phyloP scores from a whole-genome alignment of 2,888 invertebrate genomes.

The Pseudeuparius sepicola region DNA sequence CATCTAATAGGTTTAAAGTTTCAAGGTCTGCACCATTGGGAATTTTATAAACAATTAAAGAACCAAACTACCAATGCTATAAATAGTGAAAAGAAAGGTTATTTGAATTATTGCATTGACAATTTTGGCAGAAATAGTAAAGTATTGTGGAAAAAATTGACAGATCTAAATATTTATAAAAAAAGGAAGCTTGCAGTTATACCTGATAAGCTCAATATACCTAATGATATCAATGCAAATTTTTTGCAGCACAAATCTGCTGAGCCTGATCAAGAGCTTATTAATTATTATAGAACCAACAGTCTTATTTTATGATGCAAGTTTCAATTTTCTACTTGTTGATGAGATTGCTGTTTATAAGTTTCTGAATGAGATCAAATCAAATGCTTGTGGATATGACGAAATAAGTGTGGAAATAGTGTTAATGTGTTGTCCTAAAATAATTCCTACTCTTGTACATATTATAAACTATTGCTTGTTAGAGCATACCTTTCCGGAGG shows the following conservation, averaged over 20 bases:
- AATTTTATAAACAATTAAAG: not conserved
- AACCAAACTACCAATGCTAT: constrained; percentile 2
- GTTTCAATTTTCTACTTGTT: no score
- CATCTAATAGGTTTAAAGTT: not conserved
- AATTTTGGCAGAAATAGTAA: not conserved
- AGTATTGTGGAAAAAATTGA: constrained; percentile 1
- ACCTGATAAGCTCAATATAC: not conserved
- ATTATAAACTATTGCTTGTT: no score
- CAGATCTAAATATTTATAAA: not conserved
- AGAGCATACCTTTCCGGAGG: no score
- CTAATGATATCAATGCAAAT: not conserved
- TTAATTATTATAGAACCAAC: not conserved
- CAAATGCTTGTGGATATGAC: no score
- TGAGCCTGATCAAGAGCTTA: not conserved
- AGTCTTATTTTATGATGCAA: no score
- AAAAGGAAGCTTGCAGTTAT: not conserved
- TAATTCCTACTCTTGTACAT: no score
- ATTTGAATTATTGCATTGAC: not conserved
- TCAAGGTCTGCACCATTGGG: not conserved
- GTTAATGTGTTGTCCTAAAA: no score
- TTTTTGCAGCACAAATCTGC: not conserved
- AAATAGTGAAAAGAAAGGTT: not conserved
- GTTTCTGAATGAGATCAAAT: no score
- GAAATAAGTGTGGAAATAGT: no score
- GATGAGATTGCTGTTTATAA: no score